These are phyloP conservation scores for Lasioglossum albipes DNA, from an alignment of 1,140 invertebrate species.

Conservation along the genomic window DNA sequence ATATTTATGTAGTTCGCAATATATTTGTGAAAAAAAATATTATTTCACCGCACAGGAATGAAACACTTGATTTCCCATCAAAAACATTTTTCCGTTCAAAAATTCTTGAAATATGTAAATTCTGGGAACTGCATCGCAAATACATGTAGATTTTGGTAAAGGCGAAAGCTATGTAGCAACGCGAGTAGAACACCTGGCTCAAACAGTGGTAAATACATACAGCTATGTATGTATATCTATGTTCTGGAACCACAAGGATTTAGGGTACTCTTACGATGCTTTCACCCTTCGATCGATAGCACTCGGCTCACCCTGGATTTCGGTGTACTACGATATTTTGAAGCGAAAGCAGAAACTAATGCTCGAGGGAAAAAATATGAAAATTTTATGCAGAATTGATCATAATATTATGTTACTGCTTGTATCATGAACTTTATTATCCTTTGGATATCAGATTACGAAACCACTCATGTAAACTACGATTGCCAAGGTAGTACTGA, in stretches of 20 bases:
- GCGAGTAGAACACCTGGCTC: constrained; percentile 1
- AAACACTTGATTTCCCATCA: background rate
- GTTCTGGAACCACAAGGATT: constrained; percentile 22
- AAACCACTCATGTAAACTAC: no score
- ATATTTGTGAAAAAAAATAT: no score
- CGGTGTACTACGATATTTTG: background rate
- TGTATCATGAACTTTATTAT: no score
- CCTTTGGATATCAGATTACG: no score
- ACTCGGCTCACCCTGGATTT: constrained; percentile 12
- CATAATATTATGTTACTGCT: no score
- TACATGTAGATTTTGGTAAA: background rate
- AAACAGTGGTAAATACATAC: background rate
- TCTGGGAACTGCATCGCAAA: no score
- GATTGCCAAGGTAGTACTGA: no score
- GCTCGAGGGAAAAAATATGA: background rate
- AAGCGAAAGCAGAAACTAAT: constrained; percentile 20
- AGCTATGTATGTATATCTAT: background rate
- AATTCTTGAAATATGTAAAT: constrained; percentile 15
- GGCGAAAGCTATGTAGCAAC: background rate
- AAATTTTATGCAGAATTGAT: background rate
- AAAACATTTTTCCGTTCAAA: background rate
- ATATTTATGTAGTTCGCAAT: no score
- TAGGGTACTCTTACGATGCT: constrained; percentile 22
- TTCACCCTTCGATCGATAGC: constrained; percentile 31
- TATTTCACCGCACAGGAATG: no score